Conservation (phyloP, 2,797 vertebrate genomes). For the Sebastes hubbsi region DNA sequence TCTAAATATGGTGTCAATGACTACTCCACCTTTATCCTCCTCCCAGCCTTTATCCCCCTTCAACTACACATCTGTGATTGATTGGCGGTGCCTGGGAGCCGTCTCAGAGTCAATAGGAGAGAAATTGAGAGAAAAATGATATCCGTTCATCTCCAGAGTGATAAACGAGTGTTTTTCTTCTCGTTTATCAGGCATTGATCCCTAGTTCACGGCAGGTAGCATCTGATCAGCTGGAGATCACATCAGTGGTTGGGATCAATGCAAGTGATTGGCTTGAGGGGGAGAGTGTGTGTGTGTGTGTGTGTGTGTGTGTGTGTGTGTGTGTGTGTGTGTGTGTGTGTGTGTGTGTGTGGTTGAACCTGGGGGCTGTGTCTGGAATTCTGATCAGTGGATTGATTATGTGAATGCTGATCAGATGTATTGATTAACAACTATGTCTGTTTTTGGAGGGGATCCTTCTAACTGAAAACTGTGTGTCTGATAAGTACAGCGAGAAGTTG, state of each 20-base stretch:
- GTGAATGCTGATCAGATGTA: slow-evolving; percentile 71
- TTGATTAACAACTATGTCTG: slow-evolving; percentile 69
- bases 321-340: slow-evolving; percentile 9
- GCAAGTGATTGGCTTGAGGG: slow-evolving; percentile 73
- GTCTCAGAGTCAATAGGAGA: slow-evolving; percentile 74
- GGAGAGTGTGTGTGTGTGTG: slow-evolving; percentile 6
- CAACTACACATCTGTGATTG: slow-evolving; percentile 76
- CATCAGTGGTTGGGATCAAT: slow-evolving; percentile 79
- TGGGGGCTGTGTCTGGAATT: slow-evolving; percentile 73
- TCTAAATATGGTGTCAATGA: slow-evolving; percentile 65
- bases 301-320: not conserved
- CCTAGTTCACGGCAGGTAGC: slow-evolving; percentile 76
- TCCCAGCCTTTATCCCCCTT: slow-evolving; percentile 55
- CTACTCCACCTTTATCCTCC: slow-evolving; percentile 60
- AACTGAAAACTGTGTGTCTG: slow-evolving; percentile 32
- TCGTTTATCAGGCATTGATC: slow-evolving; percentile 82
- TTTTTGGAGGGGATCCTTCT: slow-evolving; percentile 41
- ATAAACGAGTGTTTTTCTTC: slow-evolving; percentile 84
- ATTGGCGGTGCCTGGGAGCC: slow-evolving; percentile 67
- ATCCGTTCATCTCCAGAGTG: slow-evolving; percentile 79
- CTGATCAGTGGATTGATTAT: slow-evolving; percentile 77
- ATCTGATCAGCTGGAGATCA: slow-evolving; percentile 82
- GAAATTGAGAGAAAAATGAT: slow-evolving; percentile 82
- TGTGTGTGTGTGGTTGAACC: slow-evolving; percentile 45
- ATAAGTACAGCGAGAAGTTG: slow-evolving; percentile 9